Base-by-base conservation (phyloP, 2,797 vertebrate genomes). In the Anabacerthia variegaticeps region DNA sequence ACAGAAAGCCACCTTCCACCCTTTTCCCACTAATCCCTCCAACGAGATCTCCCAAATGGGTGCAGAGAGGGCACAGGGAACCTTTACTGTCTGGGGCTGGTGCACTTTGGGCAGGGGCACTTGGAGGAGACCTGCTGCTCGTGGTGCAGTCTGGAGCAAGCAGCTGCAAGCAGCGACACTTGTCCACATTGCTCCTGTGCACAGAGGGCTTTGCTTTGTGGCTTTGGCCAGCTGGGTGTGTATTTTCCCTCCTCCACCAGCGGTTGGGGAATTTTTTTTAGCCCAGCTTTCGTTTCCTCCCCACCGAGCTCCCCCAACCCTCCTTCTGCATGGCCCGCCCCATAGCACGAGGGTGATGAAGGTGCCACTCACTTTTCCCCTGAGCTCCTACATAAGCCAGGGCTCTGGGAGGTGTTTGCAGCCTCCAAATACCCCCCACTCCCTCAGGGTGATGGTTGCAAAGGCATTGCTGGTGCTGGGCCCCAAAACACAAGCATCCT, bases 221-320 rank as follows among this genome's bases (percentile, higher is more conserved):
- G 20, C 55, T 87, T 55, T 32, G 41, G 12, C 69, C 7, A 13
- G 19, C 39, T 66, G 41, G 5, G 17, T 28, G 30, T 27, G 58
- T 46, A 21, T 63, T 65, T 84, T 86, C 54, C 19, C 5, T 34
- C 71, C 52, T 41, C 26, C n/a, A 55, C 7, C 34, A 43, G 52
- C 0, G 0, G 39, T 1, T 72, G 56, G 10, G 58, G 21, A 19
- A 14, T 21, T 17, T 73, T 43, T 83, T 75, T 62, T 1, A 81
- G 46, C 55, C 18, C 22, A 7, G n/a, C 27, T 92, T 90, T 88
- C 1, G 0, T 30, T 95, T 96, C 80, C 73, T 81, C 37, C n/a
- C 21, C 27, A 20, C 37, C 0, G 1, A 32, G 12, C 0, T 28
- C 12, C 41, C 41, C 21, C 46, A 65, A 8, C 5, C 36, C 30